Evolutionary conservation across 2,113 vertebrate species (phyloP).

Genomic region (Sprattus sprattus): DNA sequence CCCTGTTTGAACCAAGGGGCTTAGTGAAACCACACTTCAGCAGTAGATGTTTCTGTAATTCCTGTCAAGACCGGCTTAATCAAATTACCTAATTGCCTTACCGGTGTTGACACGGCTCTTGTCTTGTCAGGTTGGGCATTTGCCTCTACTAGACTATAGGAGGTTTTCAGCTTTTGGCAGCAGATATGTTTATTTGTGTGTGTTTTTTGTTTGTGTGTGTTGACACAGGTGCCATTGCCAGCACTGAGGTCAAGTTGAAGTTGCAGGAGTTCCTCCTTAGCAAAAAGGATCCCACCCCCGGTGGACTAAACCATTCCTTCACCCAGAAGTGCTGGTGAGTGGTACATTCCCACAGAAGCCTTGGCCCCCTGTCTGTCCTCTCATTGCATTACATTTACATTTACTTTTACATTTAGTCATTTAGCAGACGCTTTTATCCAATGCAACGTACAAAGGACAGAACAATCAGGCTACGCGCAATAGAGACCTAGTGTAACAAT

Average conservation of each 20-base stretch:
- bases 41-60: neutral
- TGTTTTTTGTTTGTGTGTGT: neutral
- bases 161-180: neutral
- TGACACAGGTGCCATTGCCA: conserved; percentile 88
- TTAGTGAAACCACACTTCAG: neutral
- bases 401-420: too few relatives aligned
- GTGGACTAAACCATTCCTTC: conserved; percentile 91
- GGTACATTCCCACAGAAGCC: neutral
- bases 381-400: neutral
- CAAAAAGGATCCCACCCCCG: conserved; percentile 84
- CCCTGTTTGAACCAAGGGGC: neutral
- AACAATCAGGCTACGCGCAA: too few relatives aligned
- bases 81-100: conserved; percentile 12
- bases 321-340: conserved; percentile 89
- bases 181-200: neutral
- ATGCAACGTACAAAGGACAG: too few relatives aligned
- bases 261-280: conserved; percentile 94
- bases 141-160: too few relatives aligned
- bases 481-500: too few relatives aligned
- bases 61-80: conserved; percentile 1
- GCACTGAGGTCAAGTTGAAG: conserved; percentile 92
- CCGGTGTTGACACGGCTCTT: neutral
- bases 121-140: neutral
- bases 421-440: too few relatives aligned
- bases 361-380: too few relatives aligned